Evolutionary conservation across 2,113 vertebrate genomes (phyloP), one percentile per base, ranked within the genome.

Genomic region (Dicentrarchus labrax): DNA sequence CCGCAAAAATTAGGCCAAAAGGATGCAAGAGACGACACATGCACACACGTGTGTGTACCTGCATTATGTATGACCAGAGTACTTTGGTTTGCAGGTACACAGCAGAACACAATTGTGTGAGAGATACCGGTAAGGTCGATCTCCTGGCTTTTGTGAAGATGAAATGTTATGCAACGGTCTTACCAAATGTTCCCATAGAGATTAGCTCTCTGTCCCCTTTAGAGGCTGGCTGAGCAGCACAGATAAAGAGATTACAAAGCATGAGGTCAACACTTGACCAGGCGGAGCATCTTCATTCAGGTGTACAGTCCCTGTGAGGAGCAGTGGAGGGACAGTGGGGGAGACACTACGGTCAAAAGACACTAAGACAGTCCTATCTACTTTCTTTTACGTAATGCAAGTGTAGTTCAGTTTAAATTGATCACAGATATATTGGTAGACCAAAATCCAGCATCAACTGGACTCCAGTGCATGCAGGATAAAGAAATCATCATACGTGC

Each of bases 141-240:
- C 87, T 86, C 38, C 12, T 45, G 48, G 72, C 68, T 76, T 68
- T 48, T 43, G 48, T 41, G 83, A 65, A 84, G 87, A 86, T 90
- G 86, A 91, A 51, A 77, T 13, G 77, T 95, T 95, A 95, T 67
- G 82, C 82, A 95, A 95, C 11, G 1, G 67, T 21, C 30, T 93
- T 89, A 91, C 22, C 41, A 53, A 72, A 91, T 94, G 92, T 93
- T 90, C 92, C 83, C 59, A 84, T 67, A 39, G 56, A 87, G 93
- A 95, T 95, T 91, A 94, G 51, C 78, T 41, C 47, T 5, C 39
- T 71, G 86, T 83, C 68, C 67, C 21, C 50, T 76, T 82, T 72
- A 78, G 78, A 88, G 47, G 41, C 62, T 38, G 79, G 62, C 65
- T 78, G 85, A 82, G 69, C 73, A 90, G 76, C 53, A 36, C 68